Conservation (phyloP, 2,797 vertebrate genomes). For the Macropus fuliginosus region DNA sequence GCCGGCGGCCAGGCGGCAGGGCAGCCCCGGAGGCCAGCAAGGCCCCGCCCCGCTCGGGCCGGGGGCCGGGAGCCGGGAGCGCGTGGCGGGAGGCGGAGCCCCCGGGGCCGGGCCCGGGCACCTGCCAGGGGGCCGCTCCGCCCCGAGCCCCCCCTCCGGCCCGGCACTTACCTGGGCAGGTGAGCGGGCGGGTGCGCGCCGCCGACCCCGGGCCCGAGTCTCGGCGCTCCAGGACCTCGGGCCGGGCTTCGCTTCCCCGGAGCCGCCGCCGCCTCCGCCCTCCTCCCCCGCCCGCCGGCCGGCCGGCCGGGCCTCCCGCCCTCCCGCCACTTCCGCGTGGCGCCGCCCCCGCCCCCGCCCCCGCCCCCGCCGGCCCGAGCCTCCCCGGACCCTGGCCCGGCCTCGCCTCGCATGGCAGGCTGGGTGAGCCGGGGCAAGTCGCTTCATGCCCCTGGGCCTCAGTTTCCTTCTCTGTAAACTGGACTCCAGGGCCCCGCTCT, state of each 20-base stretch:
- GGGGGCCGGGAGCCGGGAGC: neutral
- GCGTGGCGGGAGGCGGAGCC: neutral
- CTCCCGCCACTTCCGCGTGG: slow-evolving; percentile 73
- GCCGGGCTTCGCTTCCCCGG: neutral
- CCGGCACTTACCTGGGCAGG: neutral
- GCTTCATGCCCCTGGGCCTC: neutral
- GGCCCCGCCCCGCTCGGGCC: neutral
- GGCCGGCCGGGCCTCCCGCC: slow-evolving; percentile 34
- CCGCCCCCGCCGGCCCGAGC: neutral
- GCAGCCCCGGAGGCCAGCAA: neutral
- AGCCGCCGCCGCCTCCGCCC: neutral
- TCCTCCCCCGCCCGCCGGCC: neutral
- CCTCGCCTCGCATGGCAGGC: neutral
- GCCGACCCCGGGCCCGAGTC: neutral
- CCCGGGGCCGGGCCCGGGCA: neutral
- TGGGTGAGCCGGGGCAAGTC: neutral
- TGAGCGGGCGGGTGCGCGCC: neutral
- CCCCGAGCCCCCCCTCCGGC: neutral
- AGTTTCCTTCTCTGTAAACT: neutral
- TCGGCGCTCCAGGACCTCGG: neutral
- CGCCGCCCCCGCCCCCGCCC: slow-evolving; percentile 63
- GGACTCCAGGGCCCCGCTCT: neutral
- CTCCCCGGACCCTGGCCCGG: neutral
- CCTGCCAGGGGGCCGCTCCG: rapidly evolving
- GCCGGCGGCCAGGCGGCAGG: neutral